Evolutionary conservation across 2,797 vertebrate genomes (phyloP).

Genomic region (Arnoldichthys spilopterus): DNA sequence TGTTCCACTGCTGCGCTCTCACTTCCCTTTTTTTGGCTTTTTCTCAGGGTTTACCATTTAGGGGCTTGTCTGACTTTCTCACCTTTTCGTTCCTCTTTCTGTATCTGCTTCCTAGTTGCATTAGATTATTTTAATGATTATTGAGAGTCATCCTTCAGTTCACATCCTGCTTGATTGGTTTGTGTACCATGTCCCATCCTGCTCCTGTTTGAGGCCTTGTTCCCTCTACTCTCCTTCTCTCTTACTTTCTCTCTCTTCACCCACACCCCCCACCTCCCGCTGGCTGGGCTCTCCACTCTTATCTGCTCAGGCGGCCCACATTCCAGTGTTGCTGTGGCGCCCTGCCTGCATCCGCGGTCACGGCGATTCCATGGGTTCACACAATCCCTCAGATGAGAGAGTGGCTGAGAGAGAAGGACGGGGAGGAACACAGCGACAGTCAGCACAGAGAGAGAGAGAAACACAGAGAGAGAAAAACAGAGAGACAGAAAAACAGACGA

Average conservation of each 20-base stretch:
- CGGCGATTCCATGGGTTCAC: constrained; percentile 84
- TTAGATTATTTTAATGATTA: constrained; percentile 15
- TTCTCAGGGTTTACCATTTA: constrained; percentile 31
- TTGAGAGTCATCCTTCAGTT: constrained; percentile 31
- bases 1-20: constrained; percentile 66
- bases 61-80: constrained; percentile 46
- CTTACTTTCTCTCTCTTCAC: constrained; percentile 50
- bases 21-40: constrained; percentile 64
- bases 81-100: constrained; percentile 43
- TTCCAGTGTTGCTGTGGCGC: constrained; percentile 84
- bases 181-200: constrained; percentile 37
- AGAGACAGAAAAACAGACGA: constrained; percentile 46
- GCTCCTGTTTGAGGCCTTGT: constrained; percentile 35
- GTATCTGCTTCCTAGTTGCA: constrained; percentile 20
- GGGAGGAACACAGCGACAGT: constrained; percentile 63
- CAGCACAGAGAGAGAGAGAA: not conserved
- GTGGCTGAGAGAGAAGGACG: constrained; percentile 72
- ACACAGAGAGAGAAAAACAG: constrained; percentile 41
- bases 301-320: constrained; percentile 85
- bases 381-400: constrained; percentile 79
- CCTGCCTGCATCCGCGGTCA: constrained; percentile 86
- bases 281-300: constrained; percentile 83
- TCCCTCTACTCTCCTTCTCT: constrained; percentile 45
- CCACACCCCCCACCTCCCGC: constrained; percentile 66
- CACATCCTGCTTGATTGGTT: constrained; percentile 29